A percentile compares a stretch with the other conserved stretches of the same genome.
These are phyloP conservation scores for Leptodactylus fuscus DNA, from an alignment of 2,113 vertebrate species.

Conservation along the genomic window DNA sequence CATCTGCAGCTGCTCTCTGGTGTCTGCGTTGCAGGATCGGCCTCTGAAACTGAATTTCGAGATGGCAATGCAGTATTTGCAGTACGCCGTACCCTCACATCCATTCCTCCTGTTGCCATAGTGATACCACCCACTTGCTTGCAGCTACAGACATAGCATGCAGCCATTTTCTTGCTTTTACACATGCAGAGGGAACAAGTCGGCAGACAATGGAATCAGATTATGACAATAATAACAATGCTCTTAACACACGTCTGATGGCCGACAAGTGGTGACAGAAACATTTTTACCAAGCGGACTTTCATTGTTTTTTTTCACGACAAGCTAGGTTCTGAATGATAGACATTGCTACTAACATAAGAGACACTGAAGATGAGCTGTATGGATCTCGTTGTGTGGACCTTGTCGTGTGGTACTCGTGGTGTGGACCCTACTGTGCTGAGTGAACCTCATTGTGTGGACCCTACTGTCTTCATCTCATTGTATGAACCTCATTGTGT, in stretches of 20 bases:
- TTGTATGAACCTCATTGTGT: no score
- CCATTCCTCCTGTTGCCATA: slow-evolving; percentile 74
- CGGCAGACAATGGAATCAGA: slow-evolving; percentile 73
- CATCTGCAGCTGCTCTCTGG: background rate
- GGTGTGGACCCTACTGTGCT: no score
- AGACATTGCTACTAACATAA: slow-evolving; percentile 61
- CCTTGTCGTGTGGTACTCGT: no score
- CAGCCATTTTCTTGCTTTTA: slow-evolving; percentile 72
- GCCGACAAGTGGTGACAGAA: slow-evolving; percentile 75
- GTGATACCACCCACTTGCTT: slow-evolving; percentile 77
- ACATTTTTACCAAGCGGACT: slow-evolving; percentile 68
- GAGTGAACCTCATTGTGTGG: no score
- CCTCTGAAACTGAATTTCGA: background rate
- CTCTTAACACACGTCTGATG: slow-evolving; percentile 70
- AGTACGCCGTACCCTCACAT: background rate
- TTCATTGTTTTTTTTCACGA: slow-evolving; percentile 66
- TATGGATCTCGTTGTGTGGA: background rate
- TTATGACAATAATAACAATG: slow-evolving; percentile 73
- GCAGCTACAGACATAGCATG: slow-evolving; percentile 76
- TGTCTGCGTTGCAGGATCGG: background rate
- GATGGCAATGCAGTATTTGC: background rate
- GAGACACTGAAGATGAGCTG: background rate
- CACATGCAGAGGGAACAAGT: slow-evolving; percentile 74
- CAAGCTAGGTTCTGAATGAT: no score
- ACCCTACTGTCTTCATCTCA: no score